phyloP scores from a whole-genome alignment of 2,888 invertebrate genomes.

The Sacculina carcini region DNA sequence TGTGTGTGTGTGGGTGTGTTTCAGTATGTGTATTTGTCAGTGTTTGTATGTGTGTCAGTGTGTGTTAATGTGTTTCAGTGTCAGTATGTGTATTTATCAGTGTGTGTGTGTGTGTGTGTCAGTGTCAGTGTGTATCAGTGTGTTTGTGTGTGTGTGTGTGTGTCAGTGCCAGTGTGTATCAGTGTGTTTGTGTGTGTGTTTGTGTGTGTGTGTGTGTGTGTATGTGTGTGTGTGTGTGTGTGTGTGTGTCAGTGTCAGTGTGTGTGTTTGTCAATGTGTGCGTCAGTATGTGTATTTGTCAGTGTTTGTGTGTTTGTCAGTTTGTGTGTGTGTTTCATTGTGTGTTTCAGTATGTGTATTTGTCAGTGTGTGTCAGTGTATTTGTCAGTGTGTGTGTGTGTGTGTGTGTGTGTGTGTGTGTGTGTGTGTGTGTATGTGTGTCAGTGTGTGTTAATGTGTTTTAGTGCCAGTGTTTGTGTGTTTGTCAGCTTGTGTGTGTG shows the following conservation, averaged over 20 bases:
- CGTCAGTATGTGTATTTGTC: neutral
- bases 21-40: too few relatives aligned
- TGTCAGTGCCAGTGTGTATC: too few relatives aligned
- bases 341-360: too few relatives aligned
- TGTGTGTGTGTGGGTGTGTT: too few relatives aligned
- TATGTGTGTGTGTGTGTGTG: neutral
- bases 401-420: too few relatives aligned
- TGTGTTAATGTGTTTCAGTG: slow-evolving; percentile 31
- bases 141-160: neutral
- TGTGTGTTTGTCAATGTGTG: neutral
- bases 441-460: neutral
- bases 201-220: neutral
- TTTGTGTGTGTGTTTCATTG: neutral
- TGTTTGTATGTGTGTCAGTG: neutral
- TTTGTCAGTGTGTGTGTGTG: too few relatives aligned
- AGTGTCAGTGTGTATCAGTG: neutral
- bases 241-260: neutral
- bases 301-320: neutral
- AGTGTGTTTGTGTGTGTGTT: neutral
- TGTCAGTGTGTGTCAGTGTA: too few relatives aligned
- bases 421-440: neutral
- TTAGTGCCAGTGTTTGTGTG: neutral
- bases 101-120: neutral
- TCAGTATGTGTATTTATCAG: neutral
- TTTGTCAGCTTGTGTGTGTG: too few relatives aligned